Base-by-base conservation (phyloP, 1,140 invertebrate species). In the Physella acuta region DNA sequence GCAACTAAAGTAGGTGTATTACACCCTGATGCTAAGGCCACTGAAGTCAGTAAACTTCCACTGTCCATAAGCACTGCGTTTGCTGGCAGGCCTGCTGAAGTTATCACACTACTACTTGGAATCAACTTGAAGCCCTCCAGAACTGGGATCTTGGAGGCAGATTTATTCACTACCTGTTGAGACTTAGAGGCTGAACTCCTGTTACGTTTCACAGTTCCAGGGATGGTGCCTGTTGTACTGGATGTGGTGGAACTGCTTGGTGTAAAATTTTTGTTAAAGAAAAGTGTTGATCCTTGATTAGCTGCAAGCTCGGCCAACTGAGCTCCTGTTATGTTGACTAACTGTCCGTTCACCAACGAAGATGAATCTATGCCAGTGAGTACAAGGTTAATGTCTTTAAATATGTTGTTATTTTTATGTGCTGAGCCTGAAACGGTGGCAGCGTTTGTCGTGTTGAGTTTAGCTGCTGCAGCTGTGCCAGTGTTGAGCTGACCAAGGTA, bases 321-420 rank as follows among this genome's bases (percentile, higher is more conserved):
- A 14, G 73, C 70, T 30, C 71, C 71, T 8, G 77, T 73, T 24
- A 81, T 78, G 66, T 79, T 79, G 37, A 82, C 68, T 60, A 75
- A 78, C 63, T 80, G 79, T 36, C 79, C 79, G 49, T 81, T 81
- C 28, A 81, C 65, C 49, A 80, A 44, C n/a, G n/a, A n/a, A 14
- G 75, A 74, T 11, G 66, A 58, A 73, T 80, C 77, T 17, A 82
- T 70, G 20, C 77, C 75, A n/a, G 78, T 81, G 17, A 82, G 72
- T 36, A 81, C 75, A 37, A 82, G 70, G 31, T 77, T 77, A 62
- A 81, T 61, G 61, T 82, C 81, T 67, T 81, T 81, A 28, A 77
- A 75, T 33, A 76, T 60, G 72, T 72, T 77, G 52, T 77, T 81
- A 60, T 78, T 79, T 44, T 72, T 74, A 14, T 69, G 63, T 30